These are phyloP conservation scores for Holacanthus passer DNA, from an alignment of 2,113 vertebrate species.

Conservation along the genomic window DNA sequence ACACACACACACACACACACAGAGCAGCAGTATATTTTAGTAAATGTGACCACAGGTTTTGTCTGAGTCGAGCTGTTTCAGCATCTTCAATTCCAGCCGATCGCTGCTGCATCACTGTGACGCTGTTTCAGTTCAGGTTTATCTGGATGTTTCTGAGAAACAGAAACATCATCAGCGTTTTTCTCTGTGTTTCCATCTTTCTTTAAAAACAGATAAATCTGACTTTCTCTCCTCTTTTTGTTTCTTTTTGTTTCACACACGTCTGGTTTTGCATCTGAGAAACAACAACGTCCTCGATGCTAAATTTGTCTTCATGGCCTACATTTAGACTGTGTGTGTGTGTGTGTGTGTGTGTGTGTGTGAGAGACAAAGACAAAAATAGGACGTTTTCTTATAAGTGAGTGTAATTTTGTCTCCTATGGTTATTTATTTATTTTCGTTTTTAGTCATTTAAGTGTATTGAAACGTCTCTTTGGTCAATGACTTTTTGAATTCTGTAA, in stretches of 20 bases:
- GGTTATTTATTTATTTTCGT: no score
- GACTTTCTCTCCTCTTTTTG: no score
- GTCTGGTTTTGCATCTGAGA: neutral
- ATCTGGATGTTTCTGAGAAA: neutral
- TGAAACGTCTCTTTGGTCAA: no score
- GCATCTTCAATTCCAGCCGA: conserved; percentile 44
- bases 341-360: conserved; percentile 28
- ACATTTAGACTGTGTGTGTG: conserved; percentile 7
- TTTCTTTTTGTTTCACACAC: neutral
- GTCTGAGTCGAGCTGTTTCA: conserved; percentile 36
- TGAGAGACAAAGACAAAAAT: neutral
- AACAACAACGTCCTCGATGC: neutral
- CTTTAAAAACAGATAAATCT: neutral
- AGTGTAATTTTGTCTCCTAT: no score
- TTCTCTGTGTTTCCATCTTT: neutral
- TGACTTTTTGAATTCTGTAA: no score
- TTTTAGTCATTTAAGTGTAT: no score
- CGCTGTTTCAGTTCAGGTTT: neutral
- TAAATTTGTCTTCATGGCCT: conserved; percentile 23
- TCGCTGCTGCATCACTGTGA: neutral
- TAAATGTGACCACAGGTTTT: conserved; percentile 38
- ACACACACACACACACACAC: conserved; percentile 21
- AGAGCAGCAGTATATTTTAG: conserved; percentile 42
- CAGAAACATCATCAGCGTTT: neutral
- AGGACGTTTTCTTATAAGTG: no score